Evolutionary conservation across 2,113 vertebrate species (phyloP).

Genomic region (Oryzias melastigma): DNA sequence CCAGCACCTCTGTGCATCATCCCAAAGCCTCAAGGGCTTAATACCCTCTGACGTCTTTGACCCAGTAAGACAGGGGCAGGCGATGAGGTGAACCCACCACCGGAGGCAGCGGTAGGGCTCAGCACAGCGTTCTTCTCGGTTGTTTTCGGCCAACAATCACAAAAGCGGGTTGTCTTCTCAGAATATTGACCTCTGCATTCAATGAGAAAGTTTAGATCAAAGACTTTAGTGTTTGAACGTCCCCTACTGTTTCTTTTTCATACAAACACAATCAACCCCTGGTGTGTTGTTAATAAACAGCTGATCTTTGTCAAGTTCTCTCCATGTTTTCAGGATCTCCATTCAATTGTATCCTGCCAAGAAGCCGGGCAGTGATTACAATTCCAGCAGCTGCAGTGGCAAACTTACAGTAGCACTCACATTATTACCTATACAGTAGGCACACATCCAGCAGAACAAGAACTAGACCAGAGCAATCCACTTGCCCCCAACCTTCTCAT

Average conservation of each 20-base stretch:
- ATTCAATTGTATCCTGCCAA: constrained; percentile 35
- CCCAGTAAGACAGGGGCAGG: constrained; percentile 62
- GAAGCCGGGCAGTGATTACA: constrained; percentile 70
- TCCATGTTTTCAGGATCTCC: constrained; percentile 9
- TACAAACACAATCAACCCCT: background rate
- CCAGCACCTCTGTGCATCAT: constrained; percentile 55
- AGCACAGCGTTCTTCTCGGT: constrained; percentile 71
- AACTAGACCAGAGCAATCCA: constrained; percentile 53
- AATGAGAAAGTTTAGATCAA: constrained; percentile 16
- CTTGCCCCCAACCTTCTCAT: constrained; percentile 53
- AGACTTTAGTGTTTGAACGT: constrained; percentile 1
- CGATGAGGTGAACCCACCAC: constrained; percentile 67
- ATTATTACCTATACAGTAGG: constrained; percentile 59
- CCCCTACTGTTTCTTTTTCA: constrained; percentile 3
- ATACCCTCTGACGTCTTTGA: constrained; percentile 61
- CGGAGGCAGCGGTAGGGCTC: constrained; percentile 46
- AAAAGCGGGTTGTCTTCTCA: constrained; percentile 21
- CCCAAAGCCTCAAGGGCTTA: constrained; percentile 44
- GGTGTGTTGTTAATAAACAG: constrained; percentile 4
- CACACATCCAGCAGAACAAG: constrained; percentile 46
- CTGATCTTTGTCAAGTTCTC: constrained; percentile 2
- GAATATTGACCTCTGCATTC: constrained; percentile 38
- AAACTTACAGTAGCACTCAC: constrained; percentile 63
- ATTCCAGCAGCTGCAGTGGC: constrained; percentile 61
- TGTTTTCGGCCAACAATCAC: constrained; percentile 56